Conservation (phyloP, 2,113 vertebrate genomes). For the Puffinus mauretanicus region DNA sequence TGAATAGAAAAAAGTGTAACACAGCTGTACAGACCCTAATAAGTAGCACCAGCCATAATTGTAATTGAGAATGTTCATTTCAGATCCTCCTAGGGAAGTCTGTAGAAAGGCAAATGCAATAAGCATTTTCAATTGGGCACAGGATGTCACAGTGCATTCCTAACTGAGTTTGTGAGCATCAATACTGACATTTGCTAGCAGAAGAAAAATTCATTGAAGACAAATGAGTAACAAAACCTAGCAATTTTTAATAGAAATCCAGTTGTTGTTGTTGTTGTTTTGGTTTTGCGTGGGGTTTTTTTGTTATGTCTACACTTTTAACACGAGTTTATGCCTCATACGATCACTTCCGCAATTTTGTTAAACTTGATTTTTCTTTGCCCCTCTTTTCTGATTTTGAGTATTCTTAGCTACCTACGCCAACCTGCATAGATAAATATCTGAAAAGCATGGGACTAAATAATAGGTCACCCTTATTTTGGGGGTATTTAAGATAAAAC, state of each 20-base stretch:
- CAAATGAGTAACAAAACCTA: neutral
- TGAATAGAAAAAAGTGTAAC: neutral
- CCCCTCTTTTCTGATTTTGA: neutral
- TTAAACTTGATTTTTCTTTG: neutral
- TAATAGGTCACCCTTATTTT: neutral
- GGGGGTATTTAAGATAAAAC: neutral
- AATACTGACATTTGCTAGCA: neutral
- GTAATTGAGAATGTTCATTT: neutral
- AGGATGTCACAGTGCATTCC: neutral
- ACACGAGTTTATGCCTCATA: neutral
- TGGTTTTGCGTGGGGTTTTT: neutral
- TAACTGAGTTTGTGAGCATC: neutral
- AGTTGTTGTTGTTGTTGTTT: neutral
- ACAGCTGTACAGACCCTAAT: neutral
- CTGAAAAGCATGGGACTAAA: neutral
- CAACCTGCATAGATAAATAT: neutral
- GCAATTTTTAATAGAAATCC: neutral
- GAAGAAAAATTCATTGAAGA: neutral
- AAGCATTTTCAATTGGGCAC: neutral
- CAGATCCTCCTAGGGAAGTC: neutral
- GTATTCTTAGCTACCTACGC: neutral
- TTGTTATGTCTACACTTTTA: neutral
- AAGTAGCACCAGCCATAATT: neutral
- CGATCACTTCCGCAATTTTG: neutral
- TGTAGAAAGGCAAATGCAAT: neutral